Base-by-base conservation (phyloP, 2,888 invertebrate genomes). In the Acanthosepion lycidas region DNA sequence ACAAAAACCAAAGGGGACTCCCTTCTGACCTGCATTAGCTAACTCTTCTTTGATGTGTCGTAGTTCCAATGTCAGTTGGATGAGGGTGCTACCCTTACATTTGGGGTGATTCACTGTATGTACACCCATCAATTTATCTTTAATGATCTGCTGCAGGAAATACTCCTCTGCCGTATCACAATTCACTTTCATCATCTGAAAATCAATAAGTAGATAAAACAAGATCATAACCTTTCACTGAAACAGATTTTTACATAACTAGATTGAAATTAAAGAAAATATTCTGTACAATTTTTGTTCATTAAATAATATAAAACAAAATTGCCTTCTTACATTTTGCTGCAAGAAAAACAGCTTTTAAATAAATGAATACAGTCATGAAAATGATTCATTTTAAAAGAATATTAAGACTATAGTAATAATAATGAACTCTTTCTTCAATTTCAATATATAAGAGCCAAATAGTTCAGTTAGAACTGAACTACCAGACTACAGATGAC, bases 51-150 rank as follows among this genome's bases (percentile, higher is more conserved):
- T 98, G 96, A 99, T 98, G 95, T 98, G 98, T 94, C 98, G 98
- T 97, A 99, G 98, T 96, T 99, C 99, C 94, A 98, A 98, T 0
- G 99, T 98, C 91, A 99, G 98, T 96, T 99, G 99, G 48, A 99
- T 98, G 0, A 99, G 98, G 28, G 99, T 97, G 0, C 98, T 98
- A 15, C 99, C 99, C 95, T 99, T 98, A 91, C 99, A 99, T 97
- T 98, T 98, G 1, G 99, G 99, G 94, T 96, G 96, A 0, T 98
- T 98, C 94, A 98, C 98, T 95, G 98, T 98, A 91, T 98, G 98
- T 94, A 93, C 92, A 0, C 99, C 98, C 92, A 98, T 98, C 95
- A 99, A 98, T 96, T 99, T 98, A 96, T 99, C 99, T 94, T 98
- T 98, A 91, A 99, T 99, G 94, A 98, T 96, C 95, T 97, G 97